Conservation (phyloP, 2,797 vertebrate species). For the Sebastes nivosus region DNA sequence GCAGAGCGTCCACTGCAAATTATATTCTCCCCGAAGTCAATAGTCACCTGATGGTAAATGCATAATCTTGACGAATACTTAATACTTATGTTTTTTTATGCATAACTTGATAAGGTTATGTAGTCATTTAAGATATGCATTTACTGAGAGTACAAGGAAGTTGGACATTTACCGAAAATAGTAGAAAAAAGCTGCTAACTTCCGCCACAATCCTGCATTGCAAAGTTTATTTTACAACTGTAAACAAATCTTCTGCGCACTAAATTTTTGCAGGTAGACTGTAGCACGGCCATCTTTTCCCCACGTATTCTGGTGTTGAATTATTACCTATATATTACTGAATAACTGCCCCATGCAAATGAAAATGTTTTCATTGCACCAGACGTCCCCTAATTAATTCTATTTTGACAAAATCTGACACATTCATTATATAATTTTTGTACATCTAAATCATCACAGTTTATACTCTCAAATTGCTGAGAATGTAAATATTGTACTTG, state of each 20-base stretch:
- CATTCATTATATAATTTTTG: conserved; percentile 26
- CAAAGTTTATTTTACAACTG: neutral
- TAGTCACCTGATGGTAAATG: conserved; percentile 25
- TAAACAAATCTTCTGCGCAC: neutral
- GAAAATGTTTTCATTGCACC: neutral
- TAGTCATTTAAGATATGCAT: neutral
- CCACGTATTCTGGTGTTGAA: neutral
- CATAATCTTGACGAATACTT: conserved; percentile 16
- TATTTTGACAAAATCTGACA: conserved; percentile 25
- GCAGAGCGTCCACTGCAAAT: conserved; percentile 30
- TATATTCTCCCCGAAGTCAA: conserved; percentile 17
- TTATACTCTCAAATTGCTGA: conserved; percentile 48
- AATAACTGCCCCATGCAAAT: neutral
- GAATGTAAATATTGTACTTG: conserved; percentile 77
- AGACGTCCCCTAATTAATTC: neutral
- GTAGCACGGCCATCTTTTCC: neutral
- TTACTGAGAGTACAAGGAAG: neutral
- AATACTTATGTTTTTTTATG: conserved; percentile 10
- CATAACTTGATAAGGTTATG: neutral
- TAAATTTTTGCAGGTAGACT: neutral
- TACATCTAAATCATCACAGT: conserved; percentile 37
- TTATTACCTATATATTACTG: neutral
- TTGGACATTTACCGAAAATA: neutral
- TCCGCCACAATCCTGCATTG: neutral
- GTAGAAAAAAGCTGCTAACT: neutral